phyloP scores from a whole-genome alignment of 2,888 invertebrate species.

The Thereva unica region DNA sequence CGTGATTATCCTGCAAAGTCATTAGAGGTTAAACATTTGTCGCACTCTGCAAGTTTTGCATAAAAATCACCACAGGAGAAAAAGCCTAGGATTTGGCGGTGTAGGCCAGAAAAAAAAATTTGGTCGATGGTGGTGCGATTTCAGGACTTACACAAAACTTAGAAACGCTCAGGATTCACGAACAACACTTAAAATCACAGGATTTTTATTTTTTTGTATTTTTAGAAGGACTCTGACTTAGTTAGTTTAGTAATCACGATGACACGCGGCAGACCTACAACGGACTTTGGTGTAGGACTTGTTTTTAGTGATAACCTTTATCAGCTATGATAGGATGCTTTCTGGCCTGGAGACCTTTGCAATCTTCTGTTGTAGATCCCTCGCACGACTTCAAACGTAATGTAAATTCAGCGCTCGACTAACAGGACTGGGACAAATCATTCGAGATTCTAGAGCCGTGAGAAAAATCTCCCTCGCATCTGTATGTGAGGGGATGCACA shows the following conservation, averaged over 20 bases:
- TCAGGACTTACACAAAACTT: too few species aligned
- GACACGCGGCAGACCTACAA: too few species aligned
- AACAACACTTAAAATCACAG: too few species aligned
- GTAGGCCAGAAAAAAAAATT: too few species aligned
- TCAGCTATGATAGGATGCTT: too few species aligned
- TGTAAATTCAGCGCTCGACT: slow-evolving; percentile 43
- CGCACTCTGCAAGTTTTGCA: slow-evolving; percentile 5
- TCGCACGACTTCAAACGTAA: slow-evolving; percentile 41
- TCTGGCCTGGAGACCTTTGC: too few species aligned
- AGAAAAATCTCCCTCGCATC: slow-evolving; percentile 20
- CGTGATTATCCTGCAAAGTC: slow-evolving; percentile 29
- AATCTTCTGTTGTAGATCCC: slow-evolving; percentile 24
- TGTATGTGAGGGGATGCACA: slow-evolving; percentile 7
- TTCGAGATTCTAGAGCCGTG: slow-evolving; percentile 31
- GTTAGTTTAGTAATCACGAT: too few species aligned
- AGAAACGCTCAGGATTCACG: too few species aligned
- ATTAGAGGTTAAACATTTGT: slow-evolving; percentile 3
- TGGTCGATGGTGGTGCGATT: too few species aligned
- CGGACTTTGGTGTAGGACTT: too few species aligned
- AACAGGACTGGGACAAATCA: slow-evolving; percentile 40
- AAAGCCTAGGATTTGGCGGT: background rate
- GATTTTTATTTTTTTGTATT: background rate
- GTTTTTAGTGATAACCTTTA: too few species aligned
- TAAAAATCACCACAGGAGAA: background rate
- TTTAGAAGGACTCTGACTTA: background rate